Base-by-base conservation (phyloP, 2,113 vertebrate genomes). In the Sturnira hondurensis region DNA sequence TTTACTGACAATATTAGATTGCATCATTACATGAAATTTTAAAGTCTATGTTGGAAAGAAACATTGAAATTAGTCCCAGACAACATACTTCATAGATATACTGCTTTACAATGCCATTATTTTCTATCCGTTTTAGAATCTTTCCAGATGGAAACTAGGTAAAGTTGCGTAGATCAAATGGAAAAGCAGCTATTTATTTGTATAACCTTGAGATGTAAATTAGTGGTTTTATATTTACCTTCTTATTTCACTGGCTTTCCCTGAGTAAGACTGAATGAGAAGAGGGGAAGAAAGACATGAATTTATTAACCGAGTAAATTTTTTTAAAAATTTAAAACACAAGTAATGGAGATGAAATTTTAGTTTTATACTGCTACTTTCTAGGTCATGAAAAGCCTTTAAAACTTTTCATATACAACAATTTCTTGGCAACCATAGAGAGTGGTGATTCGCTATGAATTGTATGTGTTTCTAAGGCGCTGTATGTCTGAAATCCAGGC, bases 261-360 rank as follows among this genome's bases (percentile, higher is more conserved):
- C 98, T 98, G 98, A 98, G 98, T 98, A 98, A 98, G 98, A 97
- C 97, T 98, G 95, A 98, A 98, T 98, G 96, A 97, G 94, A 97
- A 94, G 80, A 41, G 95, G 96, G 86, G 96, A 94, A 92, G 65
- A 94, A 96, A 95, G 88, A 97, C 90, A 93, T 26, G 90, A 98
- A 78, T 96, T 95, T 84, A 93, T 96, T 85, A 96, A 97, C 87
- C 91, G 92, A 97, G 94, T 56, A 96, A 97, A 93, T 93, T 8
- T 68, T 68, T 68, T 26, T 56, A 93, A 86, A 77, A 95, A 86
- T n/a, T 7, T 91, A 63, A 94, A 95, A 95, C n/a, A 82, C 7
- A 95, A 95, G 47, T 63, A 96, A 94, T 70, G 31, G 54, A 91
- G 82, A 81, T 91, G 71, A 74, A 84, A 89, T 68, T 96, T 95